A percentile compares a stretch with the other conserved stretches of the same genome.
Conservation (phyloP, 2,113 vertebrate species). For the Bagarius yarrelli region DNA sequence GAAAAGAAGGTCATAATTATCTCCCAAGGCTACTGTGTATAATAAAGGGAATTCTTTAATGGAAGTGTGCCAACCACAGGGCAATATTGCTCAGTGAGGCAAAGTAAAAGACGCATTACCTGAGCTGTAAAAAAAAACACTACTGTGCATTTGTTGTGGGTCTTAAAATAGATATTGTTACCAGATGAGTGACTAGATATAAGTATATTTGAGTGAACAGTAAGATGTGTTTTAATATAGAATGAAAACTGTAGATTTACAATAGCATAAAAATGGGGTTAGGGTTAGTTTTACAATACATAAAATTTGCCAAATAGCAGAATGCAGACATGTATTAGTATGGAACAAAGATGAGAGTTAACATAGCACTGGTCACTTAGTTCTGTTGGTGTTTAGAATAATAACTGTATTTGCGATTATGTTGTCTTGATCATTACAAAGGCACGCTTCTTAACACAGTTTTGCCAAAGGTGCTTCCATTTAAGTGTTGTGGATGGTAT, state of each 20-base stretch:
- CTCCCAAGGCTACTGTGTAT: background rate
- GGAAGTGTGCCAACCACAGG: background rate
- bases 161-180: conserved; percentile 5
- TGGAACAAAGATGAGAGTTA: background rate
- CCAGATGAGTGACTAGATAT: background rate
- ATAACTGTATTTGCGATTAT: background rate
- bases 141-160: conserved; percentile 12
- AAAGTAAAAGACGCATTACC: conserved; percentile 33
- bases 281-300: background rate
- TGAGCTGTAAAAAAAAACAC: conserved; percentile 25
- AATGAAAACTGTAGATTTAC: background rate
- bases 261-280: background rate
- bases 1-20: conserved; percentile 7
- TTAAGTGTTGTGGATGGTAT: background rate
- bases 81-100: conserved; percentile 36
- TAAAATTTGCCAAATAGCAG: background rate
- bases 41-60: background rate
- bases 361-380: background rate
- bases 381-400: background rate
- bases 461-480: background rate
- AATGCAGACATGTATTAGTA: background rate
- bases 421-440: background rate
- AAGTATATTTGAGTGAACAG: background rate
- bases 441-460: background rate
- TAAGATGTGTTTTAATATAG: background rate